Base-by-base conservation (phyloP, 2,797 vertebrate genomes). In the Scolopax bukidnonensis region DNA sequence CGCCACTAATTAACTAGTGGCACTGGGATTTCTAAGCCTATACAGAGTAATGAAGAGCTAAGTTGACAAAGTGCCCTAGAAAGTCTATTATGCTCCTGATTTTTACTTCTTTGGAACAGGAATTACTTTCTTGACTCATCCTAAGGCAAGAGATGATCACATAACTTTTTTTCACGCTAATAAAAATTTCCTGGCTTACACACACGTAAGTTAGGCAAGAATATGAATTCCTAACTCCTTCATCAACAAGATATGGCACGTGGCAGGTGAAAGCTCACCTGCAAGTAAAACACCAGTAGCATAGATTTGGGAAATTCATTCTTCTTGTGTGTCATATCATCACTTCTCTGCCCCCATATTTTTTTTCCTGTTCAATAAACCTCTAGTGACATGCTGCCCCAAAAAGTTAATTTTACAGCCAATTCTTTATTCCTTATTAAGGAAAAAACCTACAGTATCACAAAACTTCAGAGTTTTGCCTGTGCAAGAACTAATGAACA, bases 1-100 rank as follows among this genome's bases (percentile, higher is more conserved):
- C 1, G 30, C 64, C 80, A 82, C 89, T 94, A 95, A 95, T 92
- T 96, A 96, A 88, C 65, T 82, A 74, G 82, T 67, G 81, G 65
- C 64, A 25, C 28, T 78, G 59, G 67, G 54, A 85, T 86, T 88
- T 87, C 91, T 87, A 68, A 81, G 54, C 84, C 83, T 82, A 73
- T 25, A 60, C 54, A 77, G 60, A 45, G n/a, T 27, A 94, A 78
- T 2, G 2, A 83, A 86, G 68, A 70, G 28, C 40, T 91, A 23
- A 91, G 4, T 61, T 76, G 67, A 91, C n/a, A 51, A 93, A 91
- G 67, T 30, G 27, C 28, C 54, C 60, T 45, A 73, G 36, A 68
- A 95, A 89, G 17, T 79, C 57, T 65, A 38, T 50, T 89, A 68
- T 21, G 38, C 40, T 61, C 87, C 19, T 20, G 59, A n/a, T 53